Percentiles rank a stretch among this genome's conserved stretches.
Evolutionary conservation across 1,140 invertebrate genomes (phyloP).

Genomic region (Babylonia areolata): DNA sequence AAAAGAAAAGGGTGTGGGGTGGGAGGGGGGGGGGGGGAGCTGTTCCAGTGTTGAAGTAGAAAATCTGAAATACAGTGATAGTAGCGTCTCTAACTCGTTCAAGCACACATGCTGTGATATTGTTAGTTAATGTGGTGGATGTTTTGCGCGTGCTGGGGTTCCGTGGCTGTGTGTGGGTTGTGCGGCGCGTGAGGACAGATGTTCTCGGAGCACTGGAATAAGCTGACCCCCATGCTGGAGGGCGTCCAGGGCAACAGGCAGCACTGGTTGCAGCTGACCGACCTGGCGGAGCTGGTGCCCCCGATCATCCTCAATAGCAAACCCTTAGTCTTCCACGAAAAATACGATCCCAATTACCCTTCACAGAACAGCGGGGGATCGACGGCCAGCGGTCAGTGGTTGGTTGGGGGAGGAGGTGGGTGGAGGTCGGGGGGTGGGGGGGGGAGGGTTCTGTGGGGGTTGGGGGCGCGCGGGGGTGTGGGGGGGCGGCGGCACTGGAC

Average conservation of each 20-base stretch:
- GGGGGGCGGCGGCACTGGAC: too few species aligned
- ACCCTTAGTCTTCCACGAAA: too few species aligned
- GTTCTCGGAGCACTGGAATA: background rate
- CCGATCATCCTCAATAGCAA: background rate
- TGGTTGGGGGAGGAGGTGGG: background rate
- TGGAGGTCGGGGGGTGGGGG: background rate
- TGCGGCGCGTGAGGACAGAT: background rate
- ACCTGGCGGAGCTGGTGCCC: background rate
- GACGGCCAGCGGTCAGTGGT: background rate
- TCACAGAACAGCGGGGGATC: too few species aligned
- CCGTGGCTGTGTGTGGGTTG: background rate
- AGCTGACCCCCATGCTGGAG: background rate
- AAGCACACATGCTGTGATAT: too few species aligned
- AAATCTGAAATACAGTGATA: too few species aligned
- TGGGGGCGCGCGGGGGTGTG: background rate
- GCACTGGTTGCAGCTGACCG: background rate
- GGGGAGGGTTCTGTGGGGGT: background rate
- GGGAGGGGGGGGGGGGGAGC: too few species aligned
- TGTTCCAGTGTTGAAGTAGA: too few species aligned
- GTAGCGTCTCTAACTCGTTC: too few species aligned
- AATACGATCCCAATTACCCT: too few species aligned
- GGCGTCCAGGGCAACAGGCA: background rate
- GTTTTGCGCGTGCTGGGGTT: too few species aligned
- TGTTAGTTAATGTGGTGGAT: too few species aligned
- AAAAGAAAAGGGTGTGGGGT: too few species aligned